Percentiles rank a stretch among this genome's conserved stretches.
phyloP scores from a whole-genome alignment of 2,113 vertebrate species.

The Anguilla rostrata region DNA sequence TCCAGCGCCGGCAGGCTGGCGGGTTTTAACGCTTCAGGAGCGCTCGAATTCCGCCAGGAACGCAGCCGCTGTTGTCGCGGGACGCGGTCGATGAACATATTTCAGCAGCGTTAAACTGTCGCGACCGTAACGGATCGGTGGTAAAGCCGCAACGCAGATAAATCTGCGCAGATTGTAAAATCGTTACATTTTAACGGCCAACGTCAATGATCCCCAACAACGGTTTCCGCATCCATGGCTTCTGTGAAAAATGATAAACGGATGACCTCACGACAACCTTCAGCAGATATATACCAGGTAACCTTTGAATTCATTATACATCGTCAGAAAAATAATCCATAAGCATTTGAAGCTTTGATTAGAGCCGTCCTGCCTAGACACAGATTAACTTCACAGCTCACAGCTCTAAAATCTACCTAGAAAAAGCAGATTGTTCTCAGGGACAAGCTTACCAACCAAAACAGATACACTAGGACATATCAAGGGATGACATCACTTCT shows the following conservation, averaged over 20 bases:
- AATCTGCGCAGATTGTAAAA: background rate
- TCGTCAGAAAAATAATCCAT: background rate
- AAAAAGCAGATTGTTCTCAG: background rate
- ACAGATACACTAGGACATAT: background rate
- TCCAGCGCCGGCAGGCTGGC: background rate
- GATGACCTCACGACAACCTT: background rate
- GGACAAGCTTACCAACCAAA: background rate
- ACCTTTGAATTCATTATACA: background rate
- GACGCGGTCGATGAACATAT: background rate
- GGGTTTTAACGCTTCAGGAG: background rate
- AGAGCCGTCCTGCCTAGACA: background rate
- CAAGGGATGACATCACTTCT: background rate
- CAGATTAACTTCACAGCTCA: background rate
- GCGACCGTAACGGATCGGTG: background rate
- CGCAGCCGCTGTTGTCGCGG: background rate
- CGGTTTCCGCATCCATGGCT: background rate
- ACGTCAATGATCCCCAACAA: background rate
- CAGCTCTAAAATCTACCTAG: background rate
- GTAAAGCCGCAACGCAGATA: background rate
- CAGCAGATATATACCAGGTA: too few species aligned
- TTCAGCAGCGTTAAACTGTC: background rate
- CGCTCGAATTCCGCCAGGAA: background rate
- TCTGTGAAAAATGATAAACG: background rate
- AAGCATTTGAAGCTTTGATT: background rate
- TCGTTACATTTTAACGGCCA: background rate